Conservation (phyloP, 2,797 vertebrate species). For the Gambusia yucatana region DNA sequence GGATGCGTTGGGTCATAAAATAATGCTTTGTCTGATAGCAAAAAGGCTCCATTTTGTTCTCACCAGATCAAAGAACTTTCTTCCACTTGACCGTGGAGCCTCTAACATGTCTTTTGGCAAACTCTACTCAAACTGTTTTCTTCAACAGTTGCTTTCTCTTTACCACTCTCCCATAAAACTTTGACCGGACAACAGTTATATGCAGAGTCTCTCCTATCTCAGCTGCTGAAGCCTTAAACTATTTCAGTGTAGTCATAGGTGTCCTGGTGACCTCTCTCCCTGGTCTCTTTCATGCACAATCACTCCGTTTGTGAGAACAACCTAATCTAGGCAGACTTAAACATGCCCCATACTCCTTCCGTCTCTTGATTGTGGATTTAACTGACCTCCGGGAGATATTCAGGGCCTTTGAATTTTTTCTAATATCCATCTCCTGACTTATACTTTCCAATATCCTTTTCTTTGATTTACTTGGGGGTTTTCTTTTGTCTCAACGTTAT, state of each 20-base stretch:
- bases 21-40: background rate
- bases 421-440: background rate
- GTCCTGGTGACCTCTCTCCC: background rate
- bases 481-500: background rate
- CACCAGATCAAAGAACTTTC: background rate
- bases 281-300: too few relatives aligned
- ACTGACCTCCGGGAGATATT: background rate
- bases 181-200: background rate
- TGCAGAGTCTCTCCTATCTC: background rate
- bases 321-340: background rate
- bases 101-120: background rate
- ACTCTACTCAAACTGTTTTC: background rate
- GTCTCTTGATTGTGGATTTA: background rate
- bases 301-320: background rate
- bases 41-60: background rate
- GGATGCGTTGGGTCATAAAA: background rate
- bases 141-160: background rate
- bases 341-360: background rate
- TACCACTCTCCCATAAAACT: background rate
- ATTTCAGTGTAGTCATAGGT: background rate
- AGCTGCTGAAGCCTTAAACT: background rate
- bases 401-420: background rate
- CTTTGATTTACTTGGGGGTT: background rate
- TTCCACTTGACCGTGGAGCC: background rate
- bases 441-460: background rate